These are phyloP conservation scores for Hofmannophila pseudospretella DNA, from an alignment of 2,888 invertebrate species.

Conservation along the genomic window DNA sequence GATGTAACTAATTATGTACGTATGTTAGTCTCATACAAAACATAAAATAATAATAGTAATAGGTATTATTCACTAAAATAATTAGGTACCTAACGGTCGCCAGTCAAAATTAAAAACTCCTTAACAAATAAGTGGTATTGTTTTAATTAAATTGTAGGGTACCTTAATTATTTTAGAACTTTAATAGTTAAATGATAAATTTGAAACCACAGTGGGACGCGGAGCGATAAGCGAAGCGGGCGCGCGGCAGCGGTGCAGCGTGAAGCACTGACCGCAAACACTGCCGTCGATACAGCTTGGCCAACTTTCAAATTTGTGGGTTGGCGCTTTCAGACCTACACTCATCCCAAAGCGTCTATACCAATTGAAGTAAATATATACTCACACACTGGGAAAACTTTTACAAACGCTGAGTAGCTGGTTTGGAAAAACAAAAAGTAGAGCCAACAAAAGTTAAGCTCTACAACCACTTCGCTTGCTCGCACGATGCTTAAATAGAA, in stretches of 20 bases:
- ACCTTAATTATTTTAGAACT: too few species aligned
- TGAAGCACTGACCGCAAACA: conserved; percentile 39
- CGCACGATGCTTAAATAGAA: not conserved
- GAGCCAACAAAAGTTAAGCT: not conserved
- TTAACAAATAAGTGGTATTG: too few species aligned
- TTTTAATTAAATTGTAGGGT: too few species aligned
- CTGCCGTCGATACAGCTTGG: conserved; percentile 59
- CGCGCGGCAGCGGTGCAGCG: conserved; percentile 15
- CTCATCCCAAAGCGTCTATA: conserved; percentile 24
- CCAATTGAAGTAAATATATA: conserved; percentile 14
- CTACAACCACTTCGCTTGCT: not conserved
- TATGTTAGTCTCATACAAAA: too few species aligned
- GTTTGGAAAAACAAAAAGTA: not conserved
- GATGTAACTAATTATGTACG: too few species aligned
- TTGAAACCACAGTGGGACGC: conserved; percentile 9
- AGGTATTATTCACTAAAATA: too few species aligned
- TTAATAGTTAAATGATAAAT: too few species aligned
- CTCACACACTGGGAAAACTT: too few species aligned
- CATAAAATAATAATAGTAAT: too few species aligned
- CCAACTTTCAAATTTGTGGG: conserved; percentile 71
- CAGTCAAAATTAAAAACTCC: too few species aligned
- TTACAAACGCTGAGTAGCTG: not conserved
- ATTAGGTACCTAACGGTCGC: too few species aligned
- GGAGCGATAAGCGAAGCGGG: conserved; percentile 32
- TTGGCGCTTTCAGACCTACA: conserved; percentile 47